Percentiles rank a stretch among this genome's conserved stretches.
Conservation (phyloP, 2,888 invertebrate species). For the Hydroisotoma schaefferi region DNA sequence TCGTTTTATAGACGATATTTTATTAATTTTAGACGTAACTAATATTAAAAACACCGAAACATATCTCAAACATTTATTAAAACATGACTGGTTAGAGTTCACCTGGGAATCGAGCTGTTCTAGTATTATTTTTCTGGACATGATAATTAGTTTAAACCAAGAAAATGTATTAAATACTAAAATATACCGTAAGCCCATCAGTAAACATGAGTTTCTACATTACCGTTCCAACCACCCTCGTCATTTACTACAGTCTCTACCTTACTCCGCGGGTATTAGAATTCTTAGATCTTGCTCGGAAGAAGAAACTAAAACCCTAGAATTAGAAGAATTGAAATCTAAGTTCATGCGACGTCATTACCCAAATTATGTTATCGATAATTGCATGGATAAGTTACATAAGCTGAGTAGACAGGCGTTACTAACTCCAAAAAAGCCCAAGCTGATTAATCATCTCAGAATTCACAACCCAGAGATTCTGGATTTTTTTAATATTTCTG, state of each 20-base stretch:
- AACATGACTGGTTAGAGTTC: background rate
- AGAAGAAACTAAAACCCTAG: background rate
- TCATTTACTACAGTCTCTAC: conserved; percentile 13
- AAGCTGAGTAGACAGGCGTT: too few relatives aligned
- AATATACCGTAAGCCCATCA: conserved; percentile 9
- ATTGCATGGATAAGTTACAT: too few relatives aligned
- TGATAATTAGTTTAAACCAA: background rate
- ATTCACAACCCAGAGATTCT: too few relatives aligned
- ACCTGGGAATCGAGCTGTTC: background rate
- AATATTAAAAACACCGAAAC: too few relatives aligned
- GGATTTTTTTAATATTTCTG: too few relatives aligned
- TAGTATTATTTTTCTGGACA: background rate
- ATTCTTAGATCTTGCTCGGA: conserved; percentile 16
- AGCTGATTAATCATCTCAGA: too few relatives aligned
- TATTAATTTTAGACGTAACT: too few relatives aligned
- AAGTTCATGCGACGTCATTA: background rate
- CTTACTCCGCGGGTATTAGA: conserved; percentile 14
- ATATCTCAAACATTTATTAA: too few relatives aligned
- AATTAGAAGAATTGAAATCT: background rate
- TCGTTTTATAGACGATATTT: too few relatives aligned
- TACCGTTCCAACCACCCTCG: conserved; percentile 11
- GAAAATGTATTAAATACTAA: background rate
- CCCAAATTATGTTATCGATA: too few relatives aligned
- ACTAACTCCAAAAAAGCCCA: too few relatives aligned
- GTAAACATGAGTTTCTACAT: conserved; percentile 15